Base-by-base conservation (phyloP, 2,797 vertebrate genomes). In the Rhinichthys osculus region DNA sequence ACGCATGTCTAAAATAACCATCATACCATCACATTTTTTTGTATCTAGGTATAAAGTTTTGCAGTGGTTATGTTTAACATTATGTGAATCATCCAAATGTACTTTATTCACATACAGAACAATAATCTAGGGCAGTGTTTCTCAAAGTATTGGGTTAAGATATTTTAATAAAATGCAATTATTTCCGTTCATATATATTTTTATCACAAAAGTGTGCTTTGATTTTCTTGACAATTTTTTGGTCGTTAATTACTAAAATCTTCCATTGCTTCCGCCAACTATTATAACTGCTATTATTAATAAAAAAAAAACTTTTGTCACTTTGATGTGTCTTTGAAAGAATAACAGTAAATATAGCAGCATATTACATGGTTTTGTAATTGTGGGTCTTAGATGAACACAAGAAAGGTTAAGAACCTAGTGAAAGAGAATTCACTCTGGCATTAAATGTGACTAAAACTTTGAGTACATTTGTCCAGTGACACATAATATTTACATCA, bases 1-100 rank as follows among this genome's bases (percentile, higher is more conserved):
- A 50, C 1, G 5, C 70, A 62, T 52, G 7, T 64, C 57, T 74
- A 64, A 83, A 83, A 64, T 47, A 42, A 78, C 57, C 76, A 78
- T 38, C 35, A 62, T 4, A 66, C 27, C 57, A 64, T 8, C 27
- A 33, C 4, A 8, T 13, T 8, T 66, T 66, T 33, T 47, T 33
- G 14, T 64, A 42, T 44, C 57, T 47, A 38, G 21, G 6, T 59
- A 77, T 59, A 17, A 38, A 59, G 54, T 38, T 40, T 23, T 77
- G 11, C 8, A 67, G 64, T 78, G 74, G 6, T 59, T 57, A 76
- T 40, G 14, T 16, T 42, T 38, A 38, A 38, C 21, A 33, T 33
- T 54, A 21, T n/a, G 30, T 38, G 30, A 38, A 77, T 54, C 50
- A 23, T 76, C 73, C 30, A 35, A 38, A 77, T 38, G 30, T 38